Percentiles rank a stretch among this genome's conserved stretches.
Conservation (phyloP, 2,888 invertebrate genomes). For the Cataglyphis rosenhaueri region DNA sequence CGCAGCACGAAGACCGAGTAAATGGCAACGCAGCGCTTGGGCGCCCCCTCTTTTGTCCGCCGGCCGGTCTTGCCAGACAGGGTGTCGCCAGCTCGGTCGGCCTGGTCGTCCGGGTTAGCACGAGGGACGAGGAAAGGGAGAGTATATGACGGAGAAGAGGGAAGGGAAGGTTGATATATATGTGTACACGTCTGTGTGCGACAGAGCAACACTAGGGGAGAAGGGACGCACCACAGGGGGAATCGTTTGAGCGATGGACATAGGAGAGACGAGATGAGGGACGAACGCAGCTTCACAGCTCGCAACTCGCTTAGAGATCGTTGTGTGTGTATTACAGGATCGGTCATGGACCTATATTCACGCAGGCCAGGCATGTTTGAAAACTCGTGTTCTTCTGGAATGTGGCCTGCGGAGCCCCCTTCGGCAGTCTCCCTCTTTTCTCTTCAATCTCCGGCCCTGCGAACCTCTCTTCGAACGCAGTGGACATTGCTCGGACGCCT, state of each 20-base stretch:
- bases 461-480: conserved; percentile 57
- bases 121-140: conserved; percentile 64
- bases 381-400: conserved; percentile 84
- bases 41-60: conserved; percentile 85
- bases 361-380: conserved; percentile 83
- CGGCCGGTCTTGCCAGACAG: conserved; percentile 94
- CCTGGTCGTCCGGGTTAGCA: conserved; percentile 87
- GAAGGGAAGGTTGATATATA: conserved; percentile 55
- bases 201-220: conserved; percentile 63
- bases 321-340: conserved; percentile 77
- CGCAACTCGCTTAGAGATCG: conserved; percentile 52
- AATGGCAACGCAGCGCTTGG: conserved; percentile 78
- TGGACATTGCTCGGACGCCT: conserved; percentile 74
- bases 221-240: conserved; percentile 62
- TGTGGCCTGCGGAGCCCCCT: conserved; percentile 80
- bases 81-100: conserved; percentile 95
- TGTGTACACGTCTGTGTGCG: conserved; percentile 59
- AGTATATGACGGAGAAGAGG: conserved; percentile 61
- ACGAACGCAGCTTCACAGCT: conserved; percentile 58
- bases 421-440: conserved; percentile 64
- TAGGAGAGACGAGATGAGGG: conserved; percentile 61
- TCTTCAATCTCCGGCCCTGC: conserved; percentile 58
- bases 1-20: conserved; percentile 75
- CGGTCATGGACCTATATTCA: conserved; percentile 85
- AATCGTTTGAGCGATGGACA: conserved; percentile 69